phyloP scores from a whole-genome alignment of 1,140 invertebrate species.

The Dreissena polymorpha region DNA sequence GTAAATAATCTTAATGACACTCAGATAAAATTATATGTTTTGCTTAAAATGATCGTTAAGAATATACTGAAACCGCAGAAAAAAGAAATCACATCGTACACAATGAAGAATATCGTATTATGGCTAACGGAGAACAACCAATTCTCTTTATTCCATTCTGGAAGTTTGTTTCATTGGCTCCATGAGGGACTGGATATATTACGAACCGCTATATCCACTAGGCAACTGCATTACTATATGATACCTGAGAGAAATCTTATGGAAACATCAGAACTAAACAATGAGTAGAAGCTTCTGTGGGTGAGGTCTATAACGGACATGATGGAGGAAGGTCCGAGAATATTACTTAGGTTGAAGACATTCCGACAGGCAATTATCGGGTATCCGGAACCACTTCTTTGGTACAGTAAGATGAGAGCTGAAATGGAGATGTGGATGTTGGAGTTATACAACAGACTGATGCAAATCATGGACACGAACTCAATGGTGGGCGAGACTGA shows the following conservation, averaged over 20 bases:
- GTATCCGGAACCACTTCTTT: too few species aligned
- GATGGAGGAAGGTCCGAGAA: too few species aligned
- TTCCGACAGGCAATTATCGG: too few species aligned
- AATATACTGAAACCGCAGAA: background rate
- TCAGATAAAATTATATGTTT: background rate
- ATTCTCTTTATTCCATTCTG: background rate
- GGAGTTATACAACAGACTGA: too few species aligned
- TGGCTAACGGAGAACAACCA: conserved; percentile 14
- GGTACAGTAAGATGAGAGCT: too few species aligned
- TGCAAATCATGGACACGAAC: too few species aligned
- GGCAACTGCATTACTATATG: background rate
- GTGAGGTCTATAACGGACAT: too few species aligned
- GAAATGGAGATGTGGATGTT: too few species aligned
- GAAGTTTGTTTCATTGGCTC: background rate
- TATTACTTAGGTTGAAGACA: too few species aligned
- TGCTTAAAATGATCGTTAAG: conserved; percentile 6
- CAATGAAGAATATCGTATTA: conserved; percentile 8
- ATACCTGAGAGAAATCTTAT: conserved; percentile 12
- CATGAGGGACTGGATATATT: background rate
- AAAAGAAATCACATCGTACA: conserved; percentile 11
- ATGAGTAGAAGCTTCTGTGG: too few species aligned
- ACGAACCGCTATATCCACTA: background rate
- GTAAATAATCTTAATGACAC: conserved; percentile 1
- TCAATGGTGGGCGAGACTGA: too few species aligned
- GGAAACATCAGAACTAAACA: too few species aligned